Evolutionary conservation across 2,797 vertebrate genomes (phyloP), one percentile per base, ranked within the genome.

Genomic region (Galaxias olidus): DNA sequence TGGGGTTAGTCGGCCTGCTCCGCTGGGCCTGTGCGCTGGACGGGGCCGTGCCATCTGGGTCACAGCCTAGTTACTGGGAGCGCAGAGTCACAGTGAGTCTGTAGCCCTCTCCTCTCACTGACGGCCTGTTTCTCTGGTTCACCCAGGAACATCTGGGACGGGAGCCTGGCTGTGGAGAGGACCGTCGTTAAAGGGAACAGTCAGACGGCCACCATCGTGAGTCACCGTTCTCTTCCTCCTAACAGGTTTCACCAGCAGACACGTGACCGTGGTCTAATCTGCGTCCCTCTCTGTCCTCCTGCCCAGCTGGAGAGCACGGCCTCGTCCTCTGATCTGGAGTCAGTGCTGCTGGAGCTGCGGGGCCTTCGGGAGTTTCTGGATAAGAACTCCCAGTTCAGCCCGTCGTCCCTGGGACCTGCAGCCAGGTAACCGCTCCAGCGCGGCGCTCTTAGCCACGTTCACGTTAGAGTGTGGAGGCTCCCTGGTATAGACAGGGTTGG

Each of bases 111-210:
- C 30, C 30, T 30, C 30, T 30, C 30, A 56, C 4, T 68, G 8
- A 72, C 61, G 11, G 7, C 67, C 30, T 61, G 15, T 71, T 46
- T 65, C 53, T 13, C 41, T 19, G 41, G 10, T 57, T 68, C 84
- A 84, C 53, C 30, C 89, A 99, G 98, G 82, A 99, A 96, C 82
- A 95, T 99, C 81, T 99, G 96, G 98, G 98, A 99, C 74, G 95
- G 95, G 51, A 97, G 95, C 77, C 91, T 98, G 62, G 95, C 94
- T 15, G 84, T 94, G 75, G 98, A 98, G 79, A 94, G 89, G 88
- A 72, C 80, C 8, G 92, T 98, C 64, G 94, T 88, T 86, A 96
- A 91, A 76, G 94, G 94, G 77, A 96, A 77, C 80, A 30, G 30
- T 30, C 92, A 94, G 79, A 91, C 93, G 41, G 83, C 94, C 71